Conservation (phyloP, 2,113 vertebrate genomes). For the Antechinus stuartii region DNA sequence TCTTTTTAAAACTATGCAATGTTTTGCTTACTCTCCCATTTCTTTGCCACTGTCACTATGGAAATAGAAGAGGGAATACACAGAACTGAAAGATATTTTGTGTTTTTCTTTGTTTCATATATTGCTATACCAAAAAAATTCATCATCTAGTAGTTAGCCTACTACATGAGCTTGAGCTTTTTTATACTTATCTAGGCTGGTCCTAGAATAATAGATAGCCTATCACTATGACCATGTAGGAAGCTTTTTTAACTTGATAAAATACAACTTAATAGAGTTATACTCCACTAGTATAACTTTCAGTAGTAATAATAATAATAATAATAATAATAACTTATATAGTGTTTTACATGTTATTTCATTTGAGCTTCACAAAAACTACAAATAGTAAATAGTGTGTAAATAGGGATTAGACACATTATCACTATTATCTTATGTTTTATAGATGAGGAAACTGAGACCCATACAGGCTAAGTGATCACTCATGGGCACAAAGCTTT, state of each 20-base stretch:
- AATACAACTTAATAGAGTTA: not conserved
- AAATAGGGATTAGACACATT: too few species aligned
- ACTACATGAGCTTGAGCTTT: not conserved
- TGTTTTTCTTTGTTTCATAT: not conserved
- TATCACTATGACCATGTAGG: not conserved
- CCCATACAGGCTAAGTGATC: too few species aligned
- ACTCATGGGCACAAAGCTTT: too few species aligned
- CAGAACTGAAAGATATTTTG: not conserved
- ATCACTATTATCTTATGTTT: too few species aligned
- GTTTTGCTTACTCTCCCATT: not conserved
- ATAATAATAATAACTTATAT: too few species aligned
- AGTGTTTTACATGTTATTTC: not conserved
- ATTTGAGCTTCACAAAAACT: not conserved
- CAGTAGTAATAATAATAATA: not conserved
- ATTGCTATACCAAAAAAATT: not conserved
- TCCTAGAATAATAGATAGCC: not conserved
- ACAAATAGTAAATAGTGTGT: too few species aligned
- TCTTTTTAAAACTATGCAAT: not conserved
- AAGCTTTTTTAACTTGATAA: not conserved
- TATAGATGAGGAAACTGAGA: too few species aligned
- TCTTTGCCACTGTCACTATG: not conserved
- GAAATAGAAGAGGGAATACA: not conserved
- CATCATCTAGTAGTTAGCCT: not conserved
- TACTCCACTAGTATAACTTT: not conserved
- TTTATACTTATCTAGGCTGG: not conserved